These are phyloP conservation scores for Prosopocoilus inquinatus DNA, from an alignment of 2,888 invertebrate genomes.

Conservation along the genomic window DNA sequence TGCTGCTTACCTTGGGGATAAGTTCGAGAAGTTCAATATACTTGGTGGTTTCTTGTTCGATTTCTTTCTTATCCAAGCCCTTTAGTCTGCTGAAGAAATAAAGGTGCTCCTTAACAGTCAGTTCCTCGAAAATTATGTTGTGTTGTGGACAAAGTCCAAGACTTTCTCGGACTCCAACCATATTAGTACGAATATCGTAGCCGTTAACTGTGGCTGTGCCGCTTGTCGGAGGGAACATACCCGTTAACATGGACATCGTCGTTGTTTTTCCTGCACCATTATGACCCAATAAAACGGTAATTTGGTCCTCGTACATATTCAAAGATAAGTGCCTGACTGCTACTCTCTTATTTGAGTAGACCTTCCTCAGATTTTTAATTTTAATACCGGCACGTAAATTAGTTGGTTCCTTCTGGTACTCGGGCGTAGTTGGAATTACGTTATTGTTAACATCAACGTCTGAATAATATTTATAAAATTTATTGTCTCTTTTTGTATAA, in stretches of 20 bases:
- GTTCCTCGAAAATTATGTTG: conserved; percentile 78
- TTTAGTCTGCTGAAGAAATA: conserved; percentile 77
- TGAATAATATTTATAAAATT: conserved; percentile 8
- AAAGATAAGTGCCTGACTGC: conserved; percentile 71
- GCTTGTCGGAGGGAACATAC: conserved; percentile 64
- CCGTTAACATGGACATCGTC: conserved; percentile 90
- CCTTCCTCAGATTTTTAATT: conserved; percentile 61
- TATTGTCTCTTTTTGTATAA: background rate
- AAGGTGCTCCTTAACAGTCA: conserved; percentile 81
- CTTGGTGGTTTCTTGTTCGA: conserved; percentile 61
- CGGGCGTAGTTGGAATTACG: conserved; percentile 33
- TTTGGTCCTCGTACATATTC: conserved; percentile 86
- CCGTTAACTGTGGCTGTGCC: conserved; percentile 73
- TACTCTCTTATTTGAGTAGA: conserved; percentile 54
- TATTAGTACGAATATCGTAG: conserved; percentile 64
- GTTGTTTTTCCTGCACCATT: conserved; percentile 88
- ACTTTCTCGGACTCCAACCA: conserved; percentile 63
- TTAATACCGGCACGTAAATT: conserved; percentile 54
- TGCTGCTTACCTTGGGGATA: conserved; percentile 58
- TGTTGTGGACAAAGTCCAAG: conserved; percentile 84
- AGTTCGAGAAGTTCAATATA: conserved; percentile 66
- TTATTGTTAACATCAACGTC: conserved; percentile 22
- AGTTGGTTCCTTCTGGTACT: conserved; percentile 55
- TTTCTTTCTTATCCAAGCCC: conserved; percentile 56
- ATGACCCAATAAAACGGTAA: conserved; percentile 76